Evolutionary conservation across 2,113 vertebrate species (phyloP).

Genomic region (Seriola dumerili): DNA sequence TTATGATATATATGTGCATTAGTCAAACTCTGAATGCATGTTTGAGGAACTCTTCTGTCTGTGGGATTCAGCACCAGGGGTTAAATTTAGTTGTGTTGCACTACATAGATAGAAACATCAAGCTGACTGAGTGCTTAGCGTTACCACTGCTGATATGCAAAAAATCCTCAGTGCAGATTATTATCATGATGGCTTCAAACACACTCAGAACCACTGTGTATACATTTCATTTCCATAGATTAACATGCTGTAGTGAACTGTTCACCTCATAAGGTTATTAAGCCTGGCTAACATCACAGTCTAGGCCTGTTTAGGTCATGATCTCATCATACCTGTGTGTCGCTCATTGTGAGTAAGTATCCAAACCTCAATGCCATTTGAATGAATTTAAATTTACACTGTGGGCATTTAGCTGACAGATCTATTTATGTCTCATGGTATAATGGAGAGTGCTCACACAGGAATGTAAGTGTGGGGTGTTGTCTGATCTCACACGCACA

Average conservation of each 20-base stretch:
- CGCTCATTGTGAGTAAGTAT: constrained; percentile 25
- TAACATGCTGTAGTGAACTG: constrained; percentile 39
- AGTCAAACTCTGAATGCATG: constrained; percentile 15
- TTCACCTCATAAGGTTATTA: constrained; percentile 62
- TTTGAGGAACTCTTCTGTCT: constrained; percentile 35
- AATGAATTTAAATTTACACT: constrained; percentile 72
- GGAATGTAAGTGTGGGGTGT: constrained; percentile 47
- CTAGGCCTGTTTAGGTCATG: constrained; percentile 27
- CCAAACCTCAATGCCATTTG: constrained; percentile 48
- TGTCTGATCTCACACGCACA: constrained; percentile 47
- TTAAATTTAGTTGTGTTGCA: constrained; percentile 16
- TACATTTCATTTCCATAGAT: constrained; percentile 64
- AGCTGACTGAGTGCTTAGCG: constrained; percentile 17
- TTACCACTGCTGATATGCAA: constrained; percentile 64
- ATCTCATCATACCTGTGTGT: constrained; percentile 45
- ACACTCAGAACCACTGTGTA: constrained; percentile 32
- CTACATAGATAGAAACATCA: constrained; percentile 39
- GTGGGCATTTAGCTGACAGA: constrained; percentile 58
- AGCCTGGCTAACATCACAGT: background rate
- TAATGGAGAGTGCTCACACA: constrained; percentile 7
- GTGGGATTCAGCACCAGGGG: background rate
- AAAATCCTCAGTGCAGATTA: constrained; percentile 22
- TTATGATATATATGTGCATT: background rate
- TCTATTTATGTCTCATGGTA: constrained; percentile 22
- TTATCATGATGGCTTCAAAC: constrained; percentile 10